A percentile compares a stretch with the other conserved stretches of the same genome.
These are phyloP conservation scores for Mohoua ochrocephala DNA, from an alignment of 2,113 vertebrate species.

Conservation along the genomic window DNA sequence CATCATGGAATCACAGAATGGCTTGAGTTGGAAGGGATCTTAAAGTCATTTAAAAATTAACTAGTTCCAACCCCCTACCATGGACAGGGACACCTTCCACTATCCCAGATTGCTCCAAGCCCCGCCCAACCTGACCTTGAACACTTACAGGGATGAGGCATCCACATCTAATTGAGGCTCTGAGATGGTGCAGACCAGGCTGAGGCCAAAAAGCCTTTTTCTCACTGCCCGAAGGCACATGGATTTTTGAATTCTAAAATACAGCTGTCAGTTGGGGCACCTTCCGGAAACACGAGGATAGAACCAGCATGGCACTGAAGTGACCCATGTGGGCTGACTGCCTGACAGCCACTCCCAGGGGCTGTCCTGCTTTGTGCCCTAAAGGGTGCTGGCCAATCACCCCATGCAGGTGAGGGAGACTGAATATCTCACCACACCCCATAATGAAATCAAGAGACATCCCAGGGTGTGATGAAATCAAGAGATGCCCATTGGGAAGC, in stretches of 20 bases:
- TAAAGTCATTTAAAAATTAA: not conserved
- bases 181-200: not conserved
- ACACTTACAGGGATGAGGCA: not conserved
- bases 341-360: not conserved
- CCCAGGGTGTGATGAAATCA: not conserved
- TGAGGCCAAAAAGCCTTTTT: not conserved
- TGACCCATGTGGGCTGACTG: not conserved
- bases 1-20: not conserved
- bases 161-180: not conserved
- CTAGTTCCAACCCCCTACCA: not conserved
- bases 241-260: not conserved
- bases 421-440: not conserved
- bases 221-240: not conserved
- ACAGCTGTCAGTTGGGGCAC: not conserved
- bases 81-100: not conserved
- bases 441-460: not conserved
- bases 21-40: not conserved
- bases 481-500: not conserved
- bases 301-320: not conserved
- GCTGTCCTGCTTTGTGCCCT: accelerated
- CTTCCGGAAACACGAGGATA: not conserved
- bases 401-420: not conserved
- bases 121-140: not conserved
- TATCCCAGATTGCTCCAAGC: not conserved
- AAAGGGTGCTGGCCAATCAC: not conserved